Base-by-base conservation (phyloP, 2,797 vertebrate species). In the Borostomias antarcticus region DNA sequence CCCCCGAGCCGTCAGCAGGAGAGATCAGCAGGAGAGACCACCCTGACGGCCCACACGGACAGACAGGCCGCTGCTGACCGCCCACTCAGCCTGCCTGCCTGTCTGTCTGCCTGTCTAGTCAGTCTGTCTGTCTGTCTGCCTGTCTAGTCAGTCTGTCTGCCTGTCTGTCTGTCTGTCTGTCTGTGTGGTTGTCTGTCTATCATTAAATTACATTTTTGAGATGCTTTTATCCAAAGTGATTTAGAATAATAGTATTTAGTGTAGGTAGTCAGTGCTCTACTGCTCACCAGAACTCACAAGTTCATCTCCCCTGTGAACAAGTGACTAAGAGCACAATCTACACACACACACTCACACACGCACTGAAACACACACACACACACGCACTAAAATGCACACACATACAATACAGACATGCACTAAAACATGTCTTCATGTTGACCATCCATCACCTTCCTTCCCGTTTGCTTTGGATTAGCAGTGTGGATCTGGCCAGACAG, bases 361-460 rank as follows among this genome's bases (percentile, higher is more conserved):
- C n/a, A n/a, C n/a, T n/a, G n/a, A n/a, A n/a, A n/a, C n/a, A n/a
- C n/a, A n/a, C n/a, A n/a, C n/a, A n/a, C n/a, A 61, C 73, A 75
- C 71, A 75, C 80, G 85, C 70, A 73, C 73, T 58, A 64, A 59
- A 73, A 86, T 77, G 75, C 79, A 74, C 84, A 85, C 83, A 70
- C 75, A 33, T 9, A 79, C 54, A 66, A 63, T 88, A 91, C 89
- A 91, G 89, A 85, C 87, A 91, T 85, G 82, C 88, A 88, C 84
- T 83, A 85, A 89, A 91, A 89, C 69, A 73, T 81, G 74, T 86
- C 79, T 89, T 84, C 86, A 80, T 87, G 89, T 72, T 88, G 86
- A 86, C 88, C 86, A 84, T 89, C 82, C 79, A 79, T 87, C 73
- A 51, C 53, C 50, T 65, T 69, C 72, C 70, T 83, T 78, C 78